Evolutionary conservation across 2,113 vertebrate species (phyloP).

Genomic region (Calidris pygmaea): DNA sequence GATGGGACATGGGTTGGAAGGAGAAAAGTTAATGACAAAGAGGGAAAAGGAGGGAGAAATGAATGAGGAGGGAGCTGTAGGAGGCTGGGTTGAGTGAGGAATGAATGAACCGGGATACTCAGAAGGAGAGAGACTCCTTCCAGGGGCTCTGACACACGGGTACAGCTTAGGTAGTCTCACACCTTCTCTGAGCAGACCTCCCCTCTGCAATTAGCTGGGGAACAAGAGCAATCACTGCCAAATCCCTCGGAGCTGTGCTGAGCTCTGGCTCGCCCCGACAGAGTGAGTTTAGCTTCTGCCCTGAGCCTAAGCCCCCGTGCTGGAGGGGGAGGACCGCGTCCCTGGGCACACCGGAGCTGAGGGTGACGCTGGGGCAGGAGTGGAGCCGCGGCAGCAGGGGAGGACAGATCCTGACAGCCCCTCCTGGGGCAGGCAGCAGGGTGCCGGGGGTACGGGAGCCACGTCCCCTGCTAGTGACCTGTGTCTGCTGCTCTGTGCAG

Average conservation of each 20-base stretch:
- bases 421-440: neutral
- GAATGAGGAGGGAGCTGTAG: neutral
- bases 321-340: accelerated
- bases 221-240: neutral
- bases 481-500: neutral
- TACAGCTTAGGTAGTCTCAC: neutral
- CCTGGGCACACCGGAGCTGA: neutral
- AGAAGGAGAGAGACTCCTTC: neutral
- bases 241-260: neutral
- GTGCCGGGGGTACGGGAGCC: neutral
- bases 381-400: accelerated
- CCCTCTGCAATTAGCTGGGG: neutral
- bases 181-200: neutral
- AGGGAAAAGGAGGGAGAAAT: neutral
- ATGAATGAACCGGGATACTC: neutral
- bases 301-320: neutral
- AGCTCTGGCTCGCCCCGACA: neutral
- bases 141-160: neutral
- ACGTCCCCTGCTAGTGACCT: neutral
- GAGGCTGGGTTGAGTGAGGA: neutral
- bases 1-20: neutral
- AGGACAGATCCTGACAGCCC: neutral
- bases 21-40: neutral
- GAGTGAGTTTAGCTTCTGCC: neutral
- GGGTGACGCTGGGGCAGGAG: neutral